phyloP scores from a whole-genome alignment of 2,797 vertebrate genomes.

The Malurus splendens region DNA sequence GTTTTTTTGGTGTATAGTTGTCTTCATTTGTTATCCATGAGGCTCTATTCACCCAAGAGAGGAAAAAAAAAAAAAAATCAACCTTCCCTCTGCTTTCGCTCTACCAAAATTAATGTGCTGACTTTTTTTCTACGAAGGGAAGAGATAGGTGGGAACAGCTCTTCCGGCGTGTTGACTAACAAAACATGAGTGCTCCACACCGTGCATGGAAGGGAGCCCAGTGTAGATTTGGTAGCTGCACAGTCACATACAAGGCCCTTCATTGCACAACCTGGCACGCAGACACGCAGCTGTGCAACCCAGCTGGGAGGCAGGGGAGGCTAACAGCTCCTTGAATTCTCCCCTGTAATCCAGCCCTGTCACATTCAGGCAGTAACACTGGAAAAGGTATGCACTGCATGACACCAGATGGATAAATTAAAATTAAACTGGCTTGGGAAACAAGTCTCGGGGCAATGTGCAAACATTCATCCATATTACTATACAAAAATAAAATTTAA shows the following conservation, averaged over 20 bases:
- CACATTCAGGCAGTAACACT: background rate
- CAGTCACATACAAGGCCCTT: background rate
- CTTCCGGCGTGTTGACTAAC: background rate
- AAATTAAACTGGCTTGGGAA: background rate
- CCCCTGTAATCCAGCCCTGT: background rate
- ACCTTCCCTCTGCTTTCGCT: background rate
- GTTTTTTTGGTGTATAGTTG: background rate
- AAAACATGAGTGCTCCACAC: background rate
- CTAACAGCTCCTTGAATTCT: background rate
- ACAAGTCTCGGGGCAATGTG: background rate
- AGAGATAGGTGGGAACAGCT: conserved; percentile 20
- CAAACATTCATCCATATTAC: background rate
- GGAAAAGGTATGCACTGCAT: background rate
- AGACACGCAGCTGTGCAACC: background rate
- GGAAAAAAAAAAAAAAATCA: background rate
- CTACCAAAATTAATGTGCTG: background rate
- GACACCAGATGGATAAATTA: background rate
- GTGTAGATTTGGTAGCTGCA: background rate
- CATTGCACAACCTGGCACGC: background rate
- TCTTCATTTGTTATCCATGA: background rate
- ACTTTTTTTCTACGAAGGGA: conserved; percentile 1
- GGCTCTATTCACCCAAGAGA: background rate
- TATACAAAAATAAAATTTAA: background rate
- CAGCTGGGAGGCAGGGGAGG: background rate
- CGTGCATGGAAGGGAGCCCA: background rate